Evolutionary conservation across 2,797 vertebrate species (phyloP), one percentile per base, ranked within the genome.

Genomic region (Lindbergichthys nudifrons): DNA sequence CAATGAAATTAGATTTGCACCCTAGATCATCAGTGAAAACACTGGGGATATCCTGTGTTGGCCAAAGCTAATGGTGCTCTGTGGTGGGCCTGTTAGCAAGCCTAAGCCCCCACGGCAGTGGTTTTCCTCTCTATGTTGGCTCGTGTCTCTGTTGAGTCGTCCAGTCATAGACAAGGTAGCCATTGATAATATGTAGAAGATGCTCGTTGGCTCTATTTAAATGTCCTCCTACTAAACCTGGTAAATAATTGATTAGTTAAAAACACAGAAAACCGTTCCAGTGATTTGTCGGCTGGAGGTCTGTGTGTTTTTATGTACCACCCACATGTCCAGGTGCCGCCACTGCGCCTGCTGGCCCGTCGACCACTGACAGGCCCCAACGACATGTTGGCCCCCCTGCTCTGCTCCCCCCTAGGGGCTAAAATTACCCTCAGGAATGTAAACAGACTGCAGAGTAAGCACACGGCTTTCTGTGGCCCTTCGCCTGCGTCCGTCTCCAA

Each of bases 1-100:
- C 96, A 93, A 92, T 89, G 92, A 96, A 97, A 96, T 95, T 95
- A 93, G 95, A 98, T 98, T 97, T 97, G 92, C 87, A 86, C 95
- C 83, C 88, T 90, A 86, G 92, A 94, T 93, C 86, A 85, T 92
- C 85, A 84, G 91, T 88, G 89, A 89, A 95, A 94, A 93, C 90
- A 82, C 57, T 62, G 71, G 84, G 90, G 89, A 86, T 91, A 91
- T 93, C 92, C 89, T 52, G 51, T 85, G 89, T 89, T 85, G 88
- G 81, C 67, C 46, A 79, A 86, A 68, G 91, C 93, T 94, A 93
- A 94, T 93, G 89, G 77, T 41, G 88, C 90, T 59, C 90, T 84
- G 93, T 91, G 94, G 94, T 94, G 94, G 94, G 94, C 94, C 95
- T 94, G 90, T 94, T 86, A 75, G 73, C 39, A 13, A 12, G 56